Base-by-base conservation (phyloP, 2,113 vertebrate species). In the Oreotrochilus melanogaster region DNA sequence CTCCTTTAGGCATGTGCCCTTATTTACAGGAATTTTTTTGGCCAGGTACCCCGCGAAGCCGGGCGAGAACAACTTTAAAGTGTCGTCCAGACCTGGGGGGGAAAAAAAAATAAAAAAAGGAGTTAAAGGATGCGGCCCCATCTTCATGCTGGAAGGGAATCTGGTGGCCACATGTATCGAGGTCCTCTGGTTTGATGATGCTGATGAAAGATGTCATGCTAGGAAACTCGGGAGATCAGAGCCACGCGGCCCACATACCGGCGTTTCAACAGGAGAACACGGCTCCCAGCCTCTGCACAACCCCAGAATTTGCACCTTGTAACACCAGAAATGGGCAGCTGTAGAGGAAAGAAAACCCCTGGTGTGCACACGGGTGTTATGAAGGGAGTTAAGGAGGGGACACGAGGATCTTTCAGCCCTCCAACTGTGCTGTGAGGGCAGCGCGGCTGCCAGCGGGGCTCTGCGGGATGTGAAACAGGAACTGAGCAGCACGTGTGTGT, bases 161-260 rank as follows among this genome's bases (percentile, higher is more conserved):
- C 98, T 98, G 98, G 98, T 95, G 96, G 89, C 97, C 98, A 98
- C 96, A 98, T 98, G 97, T 97, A 94, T 89, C 95, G 43, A 47
- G 23, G 42, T 96, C 95, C 74, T 93, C 81, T 2, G 47, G 42
- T 93, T 96, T 96, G 97, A 97, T 94, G 96, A 95, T 93, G 95
- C 80, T 96, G 96, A 97, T 97, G 97, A 98, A 98, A 98, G 97
- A 97, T 97, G 96, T 96, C 95, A 97, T 92, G 96, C 96, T 95
- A 94, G 95, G 97, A 95, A 97, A 90, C 87, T 89, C 93, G 57
- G 81, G 75, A 93, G 92, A 95, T 88, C 96, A 84, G 95, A 96
- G 92, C 86, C 89, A 92, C 30, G 95, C 78, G 92, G 97, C 94
- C 92, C 88, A 84, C 96, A 97, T 94, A 91, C 88, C 83, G 88